A percentile compares a stretch with the other conserved stretches of the same genome.
phyloP scores from a whole-genome alignment of 1,140 invertebrate species.

The Dryas iulia region DNA sequence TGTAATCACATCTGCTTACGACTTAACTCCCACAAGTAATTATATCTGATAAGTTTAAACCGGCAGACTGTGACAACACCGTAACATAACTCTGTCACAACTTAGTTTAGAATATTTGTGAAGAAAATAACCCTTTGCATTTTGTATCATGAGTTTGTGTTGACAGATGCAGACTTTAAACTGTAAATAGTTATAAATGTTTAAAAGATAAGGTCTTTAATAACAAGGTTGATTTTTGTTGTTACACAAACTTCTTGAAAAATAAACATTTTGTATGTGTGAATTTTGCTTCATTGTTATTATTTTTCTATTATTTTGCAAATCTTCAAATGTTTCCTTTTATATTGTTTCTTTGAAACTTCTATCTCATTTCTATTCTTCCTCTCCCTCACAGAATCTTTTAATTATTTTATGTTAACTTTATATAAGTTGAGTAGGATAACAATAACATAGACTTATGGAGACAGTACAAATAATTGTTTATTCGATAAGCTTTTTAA shows the following conservation, averaged over 20 bases:
- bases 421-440: background rate
- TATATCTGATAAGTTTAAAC: slow-evolving; percentile 57
- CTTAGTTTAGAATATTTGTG: slow-evolving; percentile 69
- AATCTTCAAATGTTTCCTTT: slow-evolving; percentile 11
- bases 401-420: slow-evolving; percentile 1
- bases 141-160: slow-evolving; percentile 76
- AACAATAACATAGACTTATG: background rate
- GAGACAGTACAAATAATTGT: slow-evolving; percentile 13
- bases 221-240: slow-evolving; percentile 80
- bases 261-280: slow-evolving; percentile 81
- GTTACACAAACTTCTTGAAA: slow-evolving; percentile 79
- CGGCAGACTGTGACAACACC: slow-evolving; percentile 68
- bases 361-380: background rate
- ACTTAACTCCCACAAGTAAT: slow-evolving; percentile 58
- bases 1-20: slow-evolving; percentile 73
- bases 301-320: slow-evolving; percentile 37
- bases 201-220: slow-evolving; percentile 76
- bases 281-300: slow-evolving; percentile 59
- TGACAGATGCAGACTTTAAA: slow-evolving; percentile 74
- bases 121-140: slow-evolving; percentile 76
- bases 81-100: slow-evolving; percentile 76
- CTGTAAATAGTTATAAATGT: slow-evolving; percentile 80
- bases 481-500: background rate
- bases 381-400: slow-evolving; percentile 12
- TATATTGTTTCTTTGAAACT: background rate